Percentiles rank a stretch among this genome's conserved stretches.
These are phyloP conservation scores for Temnopleurus reevesii DNA, from an alignment of 53 echinoderm and acorn worm species.

Conservation along the genomic window DNA sequence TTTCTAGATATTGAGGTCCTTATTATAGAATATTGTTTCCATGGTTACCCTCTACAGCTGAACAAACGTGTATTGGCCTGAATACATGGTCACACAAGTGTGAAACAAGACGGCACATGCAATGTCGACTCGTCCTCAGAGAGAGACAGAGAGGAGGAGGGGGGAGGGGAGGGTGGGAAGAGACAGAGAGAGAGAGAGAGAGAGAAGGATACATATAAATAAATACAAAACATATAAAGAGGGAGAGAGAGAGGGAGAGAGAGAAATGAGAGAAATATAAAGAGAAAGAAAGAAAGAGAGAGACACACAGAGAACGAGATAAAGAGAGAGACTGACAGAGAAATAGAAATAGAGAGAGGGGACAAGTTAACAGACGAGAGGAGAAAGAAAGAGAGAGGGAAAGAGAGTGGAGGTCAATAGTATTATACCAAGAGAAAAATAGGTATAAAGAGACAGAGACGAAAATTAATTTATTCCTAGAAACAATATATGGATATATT, in stretches of 20 bases:
- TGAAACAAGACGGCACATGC: slow-evolving; percentile 11
- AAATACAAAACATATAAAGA: neutral
- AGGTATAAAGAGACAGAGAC: too few relatives aligned
- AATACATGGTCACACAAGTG: slow-evolving; percentile 36
- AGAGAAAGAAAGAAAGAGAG: too few relatives aligned
- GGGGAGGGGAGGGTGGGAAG: neutral
- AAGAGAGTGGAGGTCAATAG: too few relatives aligned
- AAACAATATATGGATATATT: too few relatives aligned
- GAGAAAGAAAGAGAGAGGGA: too few relatives aligned
- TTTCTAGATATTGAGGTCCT: too few relatives aligned
- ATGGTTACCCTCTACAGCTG: slow-evolving; percentile 33
- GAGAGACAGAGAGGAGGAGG: neutral
- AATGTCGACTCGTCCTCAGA: neutral
- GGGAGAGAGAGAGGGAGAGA: neutral
- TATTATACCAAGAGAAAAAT: too few relatives aligned
- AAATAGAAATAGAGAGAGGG: neutral
- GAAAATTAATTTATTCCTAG: too few relatives aligned
- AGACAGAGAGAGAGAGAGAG: neutral
- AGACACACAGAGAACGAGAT: neutral
- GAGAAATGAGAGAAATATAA: too few relatives aligned
- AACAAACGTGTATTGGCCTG: slow-evolving; percentile 25
- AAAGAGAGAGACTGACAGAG: neutral
- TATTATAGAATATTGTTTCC: slow-evolving; percentile 33
- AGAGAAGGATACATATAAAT: neutral
- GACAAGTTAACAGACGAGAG: too few relatives aligned